Evolutionary conservation across 2,113 vertebrate species (phyloP).

Genomic region (Planiliza haematocheilus): DNA sequence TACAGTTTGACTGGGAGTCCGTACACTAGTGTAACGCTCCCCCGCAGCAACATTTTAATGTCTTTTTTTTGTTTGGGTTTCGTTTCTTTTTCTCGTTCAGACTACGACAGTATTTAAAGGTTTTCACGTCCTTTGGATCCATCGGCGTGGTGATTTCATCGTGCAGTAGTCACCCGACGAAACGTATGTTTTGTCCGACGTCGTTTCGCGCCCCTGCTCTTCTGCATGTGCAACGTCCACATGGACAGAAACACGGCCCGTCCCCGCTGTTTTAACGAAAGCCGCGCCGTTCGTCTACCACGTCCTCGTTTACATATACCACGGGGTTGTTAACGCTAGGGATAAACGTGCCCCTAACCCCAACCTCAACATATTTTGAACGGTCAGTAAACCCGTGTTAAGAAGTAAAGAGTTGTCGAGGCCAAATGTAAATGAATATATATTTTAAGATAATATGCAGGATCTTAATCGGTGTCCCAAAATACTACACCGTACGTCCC

Average conservation of each 20-base stretch:
- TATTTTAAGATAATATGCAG: too few species aligned
- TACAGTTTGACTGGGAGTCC: constrained; percentile 51
- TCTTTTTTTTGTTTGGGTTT: constrained; percentile 52
- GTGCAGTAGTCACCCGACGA: constrained; percentile 64
- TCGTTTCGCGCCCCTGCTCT: background rate
- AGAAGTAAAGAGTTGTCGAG: background rate
- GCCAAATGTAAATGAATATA: too few species aligned
- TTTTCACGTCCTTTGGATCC: constrained; percentile 43
- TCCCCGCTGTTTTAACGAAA: background rate
- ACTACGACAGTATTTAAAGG: constrained; percentile 66
- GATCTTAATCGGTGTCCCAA: too few species aligned
- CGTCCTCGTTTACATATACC: background rate
- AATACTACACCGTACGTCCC: too few species aligned
- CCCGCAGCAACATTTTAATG: constrained; percentile 73
- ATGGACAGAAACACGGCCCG: constrained; percentile 12
- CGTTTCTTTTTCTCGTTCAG: constrained; percentile 50
- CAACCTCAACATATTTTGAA: background rate
- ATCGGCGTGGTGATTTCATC: constrained; percentile 46
- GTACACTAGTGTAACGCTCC: constrained; percentile 46
- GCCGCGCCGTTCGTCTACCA: too few species aligned
- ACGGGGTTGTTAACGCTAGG: background rate
- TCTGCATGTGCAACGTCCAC: constrained; percentile 14
- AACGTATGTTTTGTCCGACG: constrained; percentile 13
- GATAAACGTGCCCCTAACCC: background rate
- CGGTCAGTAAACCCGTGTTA: background rate